Evolutionary conservation across 2,113 vertebrate species (phyloP).

Genomic region (Misgurnus anguillicaudatus): DNA sequence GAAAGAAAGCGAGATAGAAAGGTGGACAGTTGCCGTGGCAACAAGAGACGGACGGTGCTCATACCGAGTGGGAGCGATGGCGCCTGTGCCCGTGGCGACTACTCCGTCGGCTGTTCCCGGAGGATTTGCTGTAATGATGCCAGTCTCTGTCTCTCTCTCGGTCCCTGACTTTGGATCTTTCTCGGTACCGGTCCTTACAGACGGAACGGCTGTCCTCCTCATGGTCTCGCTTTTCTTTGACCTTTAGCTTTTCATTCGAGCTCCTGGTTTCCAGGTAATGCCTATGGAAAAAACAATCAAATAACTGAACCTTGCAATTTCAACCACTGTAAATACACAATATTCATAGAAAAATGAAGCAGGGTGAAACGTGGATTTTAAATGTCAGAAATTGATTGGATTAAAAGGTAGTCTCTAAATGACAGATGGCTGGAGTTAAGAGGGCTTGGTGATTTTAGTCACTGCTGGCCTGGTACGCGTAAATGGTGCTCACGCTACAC

Average conservation of each 20-base stretch:
- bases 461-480: too few species aligned
- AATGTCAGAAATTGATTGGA: too few species aligned
- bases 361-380: too few species aligned
- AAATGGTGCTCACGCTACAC: too few species aligned
- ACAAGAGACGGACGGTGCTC: constrained; percentile 56
- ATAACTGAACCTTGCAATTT: neutral
- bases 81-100: constrained; percentile 79
- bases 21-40: neutral
- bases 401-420: too few species aligned
- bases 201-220: constrained; percentile 67
- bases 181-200: constrained; percentile 49
- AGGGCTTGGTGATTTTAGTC: too few species aligned
- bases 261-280: constrained; percentile 70
- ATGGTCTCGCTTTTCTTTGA: constrained; percentile 77
- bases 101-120: constrained; percentile 80
- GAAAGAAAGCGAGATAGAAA: constrained; percentile 14
- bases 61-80: constrained; percentile 82
- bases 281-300: constrained; percentile 54
- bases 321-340: neutral
- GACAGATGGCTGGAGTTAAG: too few species aligned
- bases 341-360: too few species aligned
- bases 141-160: constrained; percentile 80
- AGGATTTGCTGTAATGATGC: constrained; percentile 94
- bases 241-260: constrained; percentile 76
- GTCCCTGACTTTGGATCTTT: constrained; percentile 44